Evolutionary conservation across 2,113 vertebrate species (phyloP), one percentile per base, ranked within the genome.

Genomic region (Genyomyrus donnyi): DNA sequence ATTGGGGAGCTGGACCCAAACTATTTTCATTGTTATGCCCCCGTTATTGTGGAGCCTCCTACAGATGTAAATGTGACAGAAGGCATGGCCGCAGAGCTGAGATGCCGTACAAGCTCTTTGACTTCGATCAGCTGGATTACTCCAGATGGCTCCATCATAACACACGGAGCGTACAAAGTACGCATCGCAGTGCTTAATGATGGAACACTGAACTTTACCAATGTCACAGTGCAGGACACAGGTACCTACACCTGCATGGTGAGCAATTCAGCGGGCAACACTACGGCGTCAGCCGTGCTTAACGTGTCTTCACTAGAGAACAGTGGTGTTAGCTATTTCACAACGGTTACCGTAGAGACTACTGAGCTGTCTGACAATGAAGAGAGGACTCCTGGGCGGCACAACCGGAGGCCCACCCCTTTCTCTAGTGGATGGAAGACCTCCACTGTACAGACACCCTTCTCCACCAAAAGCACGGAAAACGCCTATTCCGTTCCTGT

Each of bases 41-140:
- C 98, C 0, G 98, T 99, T 93, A 99, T 99, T 92, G 97, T 99
- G 94, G 98, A 99, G 96, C 98, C 98, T 45, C 98, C 98, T 0
- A 93, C 97, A 52, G 98, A 99, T 94, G 96, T 99, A 93, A 99
- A 99, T 70, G 98, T 99, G 93, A 99, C 98, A 0, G 98, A 99
- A 94, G 98, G 98, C 91, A 99, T 98, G 94, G 98, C 98, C 7
- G 98, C 98, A 3, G 98, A 99, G 94, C 94, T 99, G 93, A 99
- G 97, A 94, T 99, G 98, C 91, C 96, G 98, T 89, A 98, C 98
- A 3, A 99, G 97, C n/a, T 98, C 98, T 39, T 93, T 99, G 95
- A 99, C 98, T 88, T 99, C 98, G 0, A 97, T 99, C 1, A 99
- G 98, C 92, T 99, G 98, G 98, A 99, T 99, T 95, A 99, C 98